phyloP scores from a whole-genome alignment of 2,888 invertebrate genomes.

The Lumbricus terrestris region DNA sequence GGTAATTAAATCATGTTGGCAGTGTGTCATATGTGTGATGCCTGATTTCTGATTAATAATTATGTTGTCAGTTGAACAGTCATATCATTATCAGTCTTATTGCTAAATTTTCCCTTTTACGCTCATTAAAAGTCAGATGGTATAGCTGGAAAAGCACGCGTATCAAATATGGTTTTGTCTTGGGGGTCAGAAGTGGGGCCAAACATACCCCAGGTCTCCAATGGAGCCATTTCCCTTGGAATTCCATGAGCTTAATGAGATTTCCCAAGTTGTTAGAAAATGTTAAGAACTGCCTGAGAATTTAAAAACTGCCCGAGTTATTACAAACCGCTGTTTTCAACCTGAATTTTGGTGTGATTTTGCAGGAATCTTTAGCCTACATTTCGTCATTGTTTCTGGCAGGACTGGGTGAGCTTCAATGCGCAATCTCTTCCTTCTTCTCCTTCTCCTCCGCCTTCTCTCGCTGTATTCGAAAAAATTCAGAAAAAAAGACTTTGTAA shows the following conservation, averaged over 20 bases:
- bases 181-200: background rate
- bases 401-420: background rate
- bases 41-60: background rate
- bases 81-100: background rate
- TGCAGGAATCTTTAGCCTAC: constrained; percentile 3
- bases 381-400: background rate
- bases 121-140: too few species aligned
- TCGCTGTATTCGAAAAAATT: background rate
- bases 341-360: background rate
- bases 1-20: background rate
- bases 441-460: background rate
- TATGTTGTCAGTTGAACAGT: background rate
- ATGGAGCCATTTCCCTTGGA: background rate
- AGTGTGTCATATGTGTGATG: background rate
- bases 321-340: background rate
- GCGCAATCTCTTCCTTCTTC: background rate
- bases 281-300: too few species aligned
- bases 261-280: background rate
- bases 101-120: background rate
- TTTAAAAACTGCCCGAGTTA: too few species aligned
- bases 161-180: background rate
- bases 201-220: background rate
- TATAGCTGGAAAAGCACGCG: too few species aligned
- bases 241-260: background rate
- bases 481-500: background rate